These are phyloP conservation scores for Platygyra sinensis DNA, from an alignment of 64 coral and sea anemone genomes.

Conservation along the genomic window DNA sequence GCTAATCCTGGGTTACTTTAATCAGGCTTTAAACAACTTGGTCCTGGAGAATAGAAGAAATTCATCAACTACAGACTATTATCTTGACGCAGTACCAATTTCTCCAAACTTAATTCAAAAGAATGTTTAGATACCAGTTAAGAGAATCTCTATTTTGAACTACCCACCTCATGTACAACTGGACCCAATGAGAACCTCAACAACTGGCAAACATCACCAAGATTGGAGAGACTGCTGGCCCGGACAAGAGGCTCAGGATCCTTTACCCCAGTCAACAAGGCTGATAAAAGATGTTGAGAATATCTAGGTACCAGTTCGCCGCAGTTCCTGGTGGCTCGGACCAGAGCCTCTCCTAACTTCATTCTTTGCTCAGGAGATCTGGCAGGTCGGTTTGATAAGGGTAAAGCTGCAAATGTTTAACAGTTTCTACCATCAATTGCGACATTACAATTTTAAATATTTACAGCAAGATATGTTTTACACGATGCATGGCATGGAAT, in stretches of 20 bases:
- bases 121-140: too few relatives aligned
- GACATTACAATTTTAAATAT: too few relatives aligned
- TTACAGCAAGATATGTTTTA: too few relatives aligned
- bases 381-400: not conserved
- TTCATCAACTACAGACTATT: too few relatives aligned
- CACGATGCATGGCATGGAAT: too few relatives aligned
- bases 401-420: not conserved
- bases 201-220: constrained; percentile 87
- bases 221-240: constrained; percentile 94
- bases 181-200: constrained; percentile 77
- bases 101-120: too few relatives aligned
- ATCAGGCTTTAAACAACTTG: too few relatives aligned
- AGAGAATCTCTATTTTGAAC: too few relatives aligned
- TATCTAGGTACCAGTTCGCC: constrained; percentile 79
- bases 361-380: constrained; percentile 66
- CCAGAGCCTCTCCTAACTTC: constrained; percentile 87
- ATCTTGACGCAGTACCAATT: too few relatives aligned
- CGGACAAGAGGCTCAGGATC: constrained; percentile 83
- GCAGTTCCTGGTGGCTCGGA: constrained; percentile 76
- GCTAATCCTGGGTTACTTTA: too few relatives aligned
- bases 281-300: constrained; percentile 71
- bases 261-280: constrained; percentile 69
- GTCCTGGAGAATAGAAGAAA: too few relatives aligned
- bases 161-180: constrained; percentile 82
- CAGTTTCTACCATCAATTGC: too few relatives aligned